Evolutionary conservation across 1,140 invertebrate genomes (phyloP).

Genomic region (Drosophila triauraria): DNA sequence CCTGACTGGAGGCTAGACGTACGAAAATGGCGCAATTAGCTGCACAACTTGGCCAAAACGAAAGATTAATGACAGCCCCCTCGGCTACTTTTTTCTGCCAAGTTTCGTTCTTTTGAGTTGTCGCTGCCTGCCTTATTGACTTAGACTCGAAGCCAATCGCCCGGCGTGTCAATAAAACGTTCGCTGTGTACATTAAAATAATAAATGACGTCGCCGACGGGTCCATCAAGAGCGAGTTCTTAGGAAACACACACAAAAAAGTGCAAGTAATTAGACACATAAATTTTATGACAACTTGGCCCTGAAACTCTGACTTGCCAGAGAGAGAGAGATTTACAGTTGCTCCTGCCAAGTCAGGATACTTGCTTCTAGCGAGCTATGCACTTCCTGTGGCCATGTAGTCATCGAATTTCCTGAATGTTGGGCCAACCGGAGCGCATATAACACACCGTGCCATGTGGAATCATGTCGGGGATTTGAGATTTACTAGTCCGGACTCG

Average conservation of each 20-base stretch:
- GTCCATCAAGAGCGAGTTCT: constrained; percentile 36
- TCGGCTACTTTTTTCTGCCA: constrained; percentile 26
- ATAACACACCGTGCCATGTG: constrained; percentile 50
- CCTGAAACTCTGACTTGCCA: constrained; percentile 2
- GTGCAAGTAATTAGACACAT: constrained; percentile 74
- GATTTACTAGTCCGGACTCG: background rate
- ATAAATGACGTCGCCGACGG: constrained; percentile 67
- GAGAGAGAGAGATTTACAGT: constrained; percentile 6
- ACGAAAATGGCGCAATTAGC: constrained; percentile 72
- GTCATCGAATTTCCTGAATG: constrained; percentile 46
- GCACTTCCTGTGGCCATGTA: constrained; percentile 40
- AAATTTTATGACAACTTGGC: constrained; percentile 69
- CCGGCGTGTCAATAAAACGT: constrained; percentile 74
- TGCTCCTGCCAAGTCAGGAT: constrained; percentile 2
- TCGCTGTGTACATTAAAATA: constrained; percentile 73
- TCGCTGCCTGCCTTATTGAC: constrained; percentile 63
- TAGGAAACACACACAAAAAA: constrained; percentile 32
- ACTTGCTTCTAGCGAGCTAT: constrained; percentile 11
- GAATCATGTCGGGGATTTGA: constrained; percentile 18
- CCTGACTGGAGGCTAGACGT: constrained; percentile 56
- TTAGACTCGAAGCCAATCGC: constrained; percentile 45
- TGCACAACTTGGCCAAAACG: constrained; percentile 69
- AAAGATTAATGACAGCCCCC: constrained; percentile 72
- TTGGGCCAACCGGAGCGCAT: constrained; percentile 42
- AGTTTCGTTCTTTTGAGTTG: constrained; percentile 49